These are phyloP conservation scores for Trachymyrmex cornetzi DNA, from an alignment of 1,140 invertebrate species.

Conservation along the genomic window DNA sequence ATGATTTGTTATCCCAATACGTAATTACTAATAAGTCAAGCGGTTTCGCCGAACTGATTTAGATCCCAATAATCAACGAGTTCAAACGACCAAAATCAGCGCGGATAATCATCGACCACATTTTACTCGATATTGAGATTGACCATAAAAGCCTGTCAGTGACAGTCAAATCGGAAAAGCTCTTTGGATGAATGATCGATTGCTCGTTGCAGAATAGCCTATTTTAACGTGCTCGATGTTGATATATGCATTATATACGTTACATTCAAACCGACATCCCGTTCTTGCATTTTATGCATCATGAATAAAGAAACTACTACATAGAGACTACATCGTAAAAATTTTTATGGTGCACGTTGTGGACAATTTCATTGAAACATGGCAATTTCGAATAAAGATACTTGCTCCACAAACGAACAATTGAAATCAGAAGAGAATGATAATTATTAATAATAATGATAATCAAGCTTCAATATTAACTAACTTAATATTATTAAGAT, in stretches of 20 bases:
- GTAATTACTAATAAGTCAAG: slow-evolving; percentile 74
- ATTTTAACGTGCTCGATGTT: slow-evolving; percentile 1
- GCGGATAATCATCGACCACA: slow-evolving; percentile 42
- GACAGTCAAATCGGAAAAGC: slow-evolving; percentile 22
- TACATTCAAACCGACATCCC: neutral
- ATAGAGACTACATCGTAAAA: neutral
- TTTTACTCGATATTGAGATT: slow-evolving; percentile 36
- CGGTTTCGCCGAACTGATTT: slow-evolving; percentile 66
- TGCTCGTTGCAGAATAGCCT: neutral
- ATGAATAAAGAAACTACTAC: too few relatives aligned
- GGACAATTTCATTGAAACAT: neutral
- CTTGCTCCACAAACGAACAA: neutral
- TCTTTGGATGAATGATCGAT: slow-evolving; percentile 40
- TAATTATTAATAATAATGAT: neutral
- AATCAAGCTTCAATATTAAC: neutral
- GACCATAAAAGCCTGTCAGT: neutral
- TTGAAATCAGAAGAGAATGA: neutral
- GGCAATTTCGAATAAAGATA: neutral
- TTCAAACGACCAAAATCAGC: neutral
- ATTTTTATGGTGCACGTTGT: neutral
- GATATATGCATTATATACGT: neutral
- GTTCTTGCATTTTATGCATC: neutral
- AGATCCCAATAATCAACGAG: slow-evolving; percentile 65
- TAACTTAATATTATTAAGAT: neutral
- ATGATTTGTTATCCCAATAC: slow-evolving; percentile 69